Percentiles rank a stretch among this genome's conserved stretches.
phyloP scores from a whole-genome alignment of 2,797 vertebrate species.

The Tapera naevia region DNA sequence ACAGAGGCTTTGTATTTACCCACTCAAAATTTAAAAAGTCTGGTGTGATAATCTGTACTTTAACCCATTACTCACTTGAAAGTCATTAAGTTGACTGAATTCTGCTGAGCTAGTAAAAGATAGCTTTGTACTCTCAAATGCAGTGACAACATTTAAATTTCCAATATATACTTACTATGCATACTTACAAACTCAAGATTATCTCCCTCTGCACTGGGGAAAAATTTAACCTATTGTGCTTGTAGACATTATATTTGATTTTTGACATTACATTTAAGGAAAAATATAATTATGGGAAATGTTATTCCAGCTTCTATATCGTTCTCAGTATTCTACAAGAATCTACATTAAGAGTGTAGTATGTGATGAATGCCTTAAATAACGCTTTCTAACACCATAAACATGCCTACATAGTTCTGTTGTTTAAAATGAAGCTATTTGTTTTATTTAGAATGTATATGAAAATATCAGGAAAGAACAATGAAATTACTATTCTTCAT shows the following conservation, averaged over 20 bases:
- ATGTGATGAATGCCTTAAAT: slow-evolving; percentile 10
- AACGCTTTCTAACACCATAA: background rate
- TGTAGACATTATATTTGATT: background rate
- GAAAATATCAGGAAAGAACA: slow-evolving; percentile 3
- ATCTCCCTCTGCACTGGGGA: background rate
- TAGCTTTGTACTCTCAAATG: background rate
- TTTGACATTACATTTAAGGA: background rate
- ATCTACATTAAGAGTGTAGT: background rate
- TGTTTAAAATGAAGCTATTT: slow-evolving; percentile 33
- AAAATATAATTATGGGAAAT: background rate
- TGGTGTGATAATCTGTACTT: background rate
- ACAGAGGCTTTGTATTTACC: background rate
- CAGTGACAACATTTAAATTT: background rate
- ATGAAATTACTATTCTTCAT: background rate
- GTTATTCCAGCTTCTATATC: background rate
- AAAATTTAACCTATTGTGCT: background rate
- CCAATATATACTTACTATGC: background rate
- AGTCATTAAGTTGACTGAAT: background rate
- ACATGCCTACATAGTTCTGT: background rate
- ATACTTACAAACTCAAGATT: background rate
- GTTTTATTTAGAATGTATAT: slow-evolving; percentile 21
- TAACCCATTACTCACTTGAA: background rate
- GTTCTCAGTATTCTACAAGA: background rate
- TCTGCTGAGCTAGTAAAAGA: background rate
- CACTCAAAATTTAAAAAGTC: background rate